Evolutionary conservation across 2,888 invertebrate species (phyloP).

Genomic region (Pseudoips prasinana): DNA sequence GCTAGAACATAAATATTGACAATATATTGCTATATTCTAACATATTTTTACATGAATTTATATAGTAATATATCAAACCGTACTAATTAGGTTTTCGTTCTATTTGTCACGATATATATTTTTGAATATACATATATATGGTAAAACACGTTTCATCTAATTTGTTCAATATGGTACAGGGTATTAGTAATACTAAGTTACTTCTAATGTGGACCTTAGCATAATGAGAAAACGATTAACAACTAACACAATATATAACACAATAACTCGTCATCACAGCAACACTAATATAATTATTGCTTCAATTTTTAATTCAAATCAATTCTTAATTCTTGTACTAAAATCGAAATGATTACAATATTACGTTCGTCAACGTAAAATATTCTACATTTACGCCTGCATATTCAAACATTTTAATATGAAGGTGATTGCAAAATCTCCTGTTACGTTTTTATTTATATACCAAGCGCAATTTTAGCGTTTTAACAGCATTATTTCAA

Average conservation of each 20-base stretch:
- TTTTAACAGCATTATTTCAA: too few species aligned
- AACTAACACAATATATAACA: constrained; percentile 20
- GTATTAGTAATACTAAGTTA: too few species aligned
- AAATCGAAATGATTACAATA: constrained; percentile 17
- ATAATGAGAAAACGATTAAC: constrained; percentile 38
- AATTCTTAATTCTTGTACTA: constrained; percentile 22
- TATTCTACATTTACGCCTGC: constrained; percentile 3
- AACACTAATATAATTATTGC: constrained; percentile 26
- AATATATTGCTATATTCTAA: constrained; percentile 9
- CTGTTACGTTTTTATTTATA: too few species aligned
- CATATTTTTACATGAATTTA: constrained; percentile 1
- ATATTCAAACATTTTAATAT: too few species aligned
- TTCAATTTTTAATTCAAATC: constrained; percentile 12
- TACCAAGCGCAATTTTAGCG: too few species aligned
- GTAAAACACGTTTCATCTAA: too few species aligned
- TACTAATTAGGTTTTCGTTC: too few species aligned
- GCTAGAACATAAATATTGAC: constrained; percentile 1
- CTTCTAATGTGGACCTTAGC: constrained; percentile 44
- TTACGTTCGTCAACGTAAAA: constrained; percentile 11
- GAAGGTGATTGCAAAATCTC: too few species aligned
- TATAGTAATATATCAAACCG: too few species aligned
- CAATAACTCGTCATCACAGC: constrained; percentile 24
- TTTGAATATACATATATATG: too few species aligned
- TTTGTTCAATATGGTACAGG: too few species aligned
- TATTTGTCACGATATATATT: too few species aligned